Evolutionary conservation across 1,140 invertebrate genomes (phyloP), one percentile per base, ranked within the genome.

Genomic region (Macrotrachela quadricornifera): DNA sequence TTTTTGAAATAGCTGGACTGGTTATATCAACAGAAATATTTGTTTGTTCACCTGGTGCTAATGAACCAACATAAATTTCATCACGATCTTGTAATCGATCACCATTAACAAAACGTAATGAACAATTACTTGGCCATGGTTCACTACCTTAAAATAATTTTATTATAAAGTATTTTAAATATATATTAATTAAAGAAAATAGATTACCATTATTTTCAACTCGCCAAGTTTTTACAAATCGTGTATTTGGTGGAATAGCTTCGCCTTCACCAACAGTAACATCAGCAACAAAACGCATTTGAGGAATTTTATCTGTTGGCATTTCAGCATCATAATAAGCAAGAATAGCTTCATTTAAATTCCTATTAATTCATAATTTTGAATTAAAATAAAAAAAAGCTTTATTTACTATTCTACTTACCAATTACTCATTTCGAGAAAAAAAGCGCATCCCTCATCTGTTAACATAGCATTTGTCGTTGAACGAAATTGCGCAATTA

Each of bases 281-380:
- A 67, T 85, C 81, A 60, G 75, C 76, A n/a, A 85, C 65, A 56
- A 87, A 73, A 9, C 75, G 71, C 83, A 88, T 84, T 21, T 75
- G 77, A 9, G 81, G 82, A 50, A 83, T 63, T 61, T 55, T 49
- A 14, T 59, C 36, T 46, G 64, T 70, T 10, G 75, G 71, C 55
- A 74, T 74, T 61, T 82, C 80, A 60, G 79, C 80, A 70, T 95
- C 90, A 74, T 91, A 82, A 66, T 92, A 94, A 59, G 85, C 85
- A 71, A 88, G 82, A 60, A 94, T 79, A 46, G 88, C 88, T 58
- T 83, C 83, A 73, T 94, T 87, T 46, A 95, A 72, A 71, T 94
- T 95, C 21, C 21, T 30, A 30, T n/a, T n/a, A n/a, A n/a, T n/a
- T n/a, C n/a, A n/a, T n/a, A n/a, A n/a, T n/a, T n/a, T n/a, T n/a